phyloP scores from a whole-genome alignment of 2,888 invertebrate genomes.

The Oscheius myriophilus region DNA sequence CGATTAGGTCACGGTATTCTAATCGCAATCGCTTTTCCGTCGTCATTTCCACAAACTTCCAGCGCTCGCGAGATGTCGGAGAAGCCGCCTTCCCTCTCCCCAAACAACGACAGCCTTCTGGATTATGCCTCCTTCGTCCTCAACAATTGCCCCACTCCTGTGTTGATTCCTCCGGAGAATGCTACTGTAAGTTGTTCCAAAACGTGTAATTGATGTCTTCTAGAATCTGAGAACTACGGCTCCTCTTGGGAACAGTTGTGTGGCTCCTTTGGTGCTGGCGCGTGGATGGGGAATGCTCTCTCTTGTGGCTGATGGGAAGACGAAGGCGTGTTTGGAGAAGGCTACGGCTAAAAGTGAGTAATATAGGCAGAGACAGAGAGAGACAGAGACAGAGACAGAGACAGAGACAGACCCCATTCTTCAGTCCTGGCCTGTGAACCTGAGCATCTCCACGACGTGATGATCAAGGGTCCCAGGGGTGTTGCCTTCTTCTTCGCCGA shows the following conservation, averaged over 20 bases:
- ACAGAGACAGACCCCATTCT: background rate
- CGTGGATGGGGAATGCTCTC: constrained; percentile 28
- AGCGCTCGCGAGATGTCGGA: too few species aligned
- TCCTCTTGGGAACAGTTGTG: constrained; percentile 14
- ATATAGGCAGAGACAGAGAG: background rate
- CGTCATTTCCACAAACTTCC: too few species aligned
- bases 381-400: background rate
- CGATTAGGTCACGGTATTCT: too few species aligned
- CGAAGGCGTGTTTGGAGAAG: background rate
- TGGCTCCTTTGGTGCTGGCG: constrained; percentile 14
- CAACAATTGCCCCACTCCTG: constrained; percentile 10
- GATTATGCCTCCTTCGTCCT: constrained; percentile 15
- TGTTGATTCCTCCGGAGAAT: background rate
- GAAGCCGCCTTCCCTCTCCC: too few species aligned
- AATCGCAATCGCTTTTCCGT: too few species aligned
- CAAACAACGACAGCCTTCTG: constrained; percentile 6
- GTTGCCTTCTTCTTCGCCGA: constrained; percentile 14
- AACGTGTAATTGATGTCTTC: too few species aligned
- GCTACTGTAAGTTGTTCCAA: background rate
- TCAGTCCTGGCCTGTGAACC: constrained; percentile 2
- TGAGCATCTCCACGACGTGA: background rate
- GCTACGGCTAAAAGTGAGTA: constrained; percentile 5
- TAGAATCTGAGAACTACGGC: too few species aligned
- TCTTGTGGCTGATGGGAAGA: constrained; percentile 22
- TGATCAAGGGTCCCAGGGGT: background rate